Evolutionary conservation across 2,113 vertebrate genomes (phyloP), one percentile per base, ranked within the genome.

Genomic region (Terrapene triunguis): DNA sequence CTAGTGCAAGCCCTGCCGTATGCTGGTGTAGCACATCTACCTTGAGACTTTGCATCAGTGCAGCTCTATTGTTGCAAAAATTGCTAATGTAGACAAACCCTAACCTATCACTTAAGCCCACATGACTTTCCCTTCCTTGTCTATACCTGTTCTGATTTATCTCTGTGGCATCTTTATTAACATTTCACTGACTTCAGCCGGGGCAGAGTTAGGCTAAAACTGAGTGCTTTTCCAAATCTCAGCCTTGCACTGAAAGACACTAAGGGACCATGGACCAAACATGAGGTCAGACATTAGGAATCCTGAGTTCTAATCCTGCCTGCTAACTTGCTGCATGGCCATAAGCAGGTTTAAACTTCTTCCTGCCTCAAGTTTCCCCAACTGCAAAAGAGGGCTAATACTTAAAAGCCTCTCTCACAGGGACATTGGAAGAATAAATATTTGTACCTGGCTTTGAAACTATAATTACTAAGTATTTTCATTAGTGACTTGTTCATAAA

Each of bases 241-340:
- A 2, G 16, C 82, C 17, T 65, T 65, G 5, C 5, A 17, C 4
- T 80, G 1, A 22, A 3, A 3, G 17, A 17, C 14, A 6, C 1
- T 2, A 17, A 0, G 16, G 44, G 1, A 0, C 1, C 1, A 44
- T 17, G 76, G 7, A 11, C 5, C 19, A 0, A 3, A 1, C 54
- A 22, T 48, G 35, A 69, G 35, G 35, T n/a, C 65, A 76, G 74
- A 44, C 22, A 76, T 27, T 27, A 12, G 42, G 38, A 44, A 27
- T 44, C 42, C 42, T 76, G 74, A 76, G 42, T 76, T 76, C 74
- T 76, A 76, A 69, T 29, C 1, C 0, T 16, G 2, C 51, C 90
- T 29, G 53, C 5, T 1, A 11, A 2, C 54, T 48, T 4, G 27
- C 25, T 0, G 7, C 3, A 1, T 1, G 0, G 6, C 1, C 12